Conservation (phyloP, 2,888 invertebrate species). For the Acronicta leporina region DNA sequence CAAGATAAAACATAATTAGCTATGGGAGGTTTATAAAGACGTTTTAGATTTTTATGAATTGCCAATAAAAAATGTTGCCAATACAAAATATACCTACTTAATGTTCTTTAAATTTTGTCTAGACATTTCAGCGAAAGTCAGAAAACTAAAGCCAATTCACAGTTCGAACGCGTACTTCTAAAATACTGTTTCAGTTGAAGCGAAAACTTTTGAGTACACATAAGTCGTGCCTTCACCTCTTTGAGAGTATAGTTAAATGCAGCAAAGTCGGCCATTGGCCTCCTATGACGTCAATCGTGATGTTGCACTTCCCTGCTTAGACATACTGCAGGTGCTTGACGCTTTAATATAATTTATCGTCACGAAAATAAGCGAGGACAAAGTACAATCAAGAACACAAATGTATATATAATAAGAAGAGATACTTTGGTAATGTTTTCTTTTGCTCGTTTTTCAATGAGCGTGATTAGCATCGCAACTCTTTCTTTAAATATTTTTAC, state of each 20-base stretch:
- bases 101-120: not conserved
- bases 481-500: slow-evolving; percentile 12
- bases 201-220: slow-evolving; percentile 37
- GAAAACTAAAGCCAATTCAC: slow-evolving; percentile 3
- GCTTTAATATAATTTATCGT: slow-evolving; percentile 46
- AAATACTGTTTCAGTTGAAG: slow-evolving; percentile 30
- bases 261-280: slow-evolving; percentile 66
- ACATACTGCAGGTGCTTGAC: slow-evolving; percentile 50
- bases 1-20: too few species aligned
- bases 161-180: slow-evolving; percentile 18
- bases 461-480: slow-evolving; percentile 17
- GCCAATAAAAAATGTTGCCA: too few species aligned
- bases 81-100: too few species aligned
- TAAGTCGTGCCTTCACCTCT: slow-evolving; percentile 48
- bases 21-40: too few species aligned
- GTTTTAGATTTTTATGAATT: too few species aligned
- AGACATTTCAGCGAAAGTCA: slow-evolving; percentile 8
- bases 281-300: slow-evolving; percentile 71
- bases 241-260: slow-evolving; percentile 55
- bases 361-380: slow-evolving; percentile 50
- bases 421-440: slow-evolving; percentile 18
- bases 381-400: slow-evolving; percentile 31
- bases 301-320: slow-evolving; percentile 60
- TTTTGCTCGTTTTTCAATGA: slow-evolving; percentile 19
- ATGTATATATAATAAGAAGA: slow-evolving; percentile 25